Base-by-base conservation (phyloP, 2,113 vertebrate genomes). In the Pteruthius melanotis region DNA sequence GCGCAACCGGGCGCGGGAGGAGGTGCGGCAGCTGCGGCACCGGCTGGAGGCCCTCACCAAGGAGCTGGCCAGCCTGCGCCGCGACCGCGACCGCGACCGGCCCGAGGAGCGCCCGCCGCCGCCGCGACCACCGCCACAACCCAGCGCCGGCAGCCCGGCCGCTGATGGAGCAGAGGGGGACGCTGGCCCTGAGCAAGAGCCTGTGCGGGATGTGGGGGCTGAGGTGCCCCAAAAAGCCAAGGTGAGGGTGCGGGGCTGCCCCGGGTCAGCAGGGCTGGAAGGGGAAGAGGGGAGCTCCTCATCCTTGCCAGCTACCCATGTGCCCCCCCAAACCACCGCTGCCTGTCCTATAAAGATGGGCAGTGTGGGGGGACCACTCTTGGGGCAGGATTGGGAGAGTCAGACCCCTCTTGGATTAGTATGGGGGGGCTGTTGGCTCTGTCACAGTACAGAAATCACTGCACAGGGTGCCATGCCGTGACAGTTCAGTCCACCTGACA, bases 21-120 rank as follows among this genome's bases (percentile, higher is more conserved):
- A 99, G 90, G 99, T 99, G 57, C 98, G 99, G 23, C 99, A 99
- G 97, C 98, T 99, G 87, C 98, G 99, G 42, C 99, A 99, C 94
- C 98, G 98, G 15, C 98, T 99, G 42, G 99, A 99, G 74, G 97
- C 98, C 10, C 98, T 99, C 60, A 99, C 98, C 97, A 99, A 99
- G 96, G 99, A 99, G 97, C 98, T 99, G 95, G 99, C 98, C 1
- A 95, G 98, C 5, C 98, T 98, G 8, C 97, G 99, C 40, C 98
- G 99, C 0, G 99, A 99, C 35, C 98, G 89, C 1, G 85, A 99
- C 83, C 97, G 42, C 1, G 99, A 99, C 78, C 97, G 98, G 5
- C 95, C 97, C 8, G 97, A 98, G 1, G 99, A 99, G 91, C 99
- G 98, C 6, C 98, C 98, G 61, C 97, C 97, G 1, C 97, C 98